phyloP scores from a whole-genome alignment of 2,888 invertebrate genomes.

The Papilio demoleus region DNA sequence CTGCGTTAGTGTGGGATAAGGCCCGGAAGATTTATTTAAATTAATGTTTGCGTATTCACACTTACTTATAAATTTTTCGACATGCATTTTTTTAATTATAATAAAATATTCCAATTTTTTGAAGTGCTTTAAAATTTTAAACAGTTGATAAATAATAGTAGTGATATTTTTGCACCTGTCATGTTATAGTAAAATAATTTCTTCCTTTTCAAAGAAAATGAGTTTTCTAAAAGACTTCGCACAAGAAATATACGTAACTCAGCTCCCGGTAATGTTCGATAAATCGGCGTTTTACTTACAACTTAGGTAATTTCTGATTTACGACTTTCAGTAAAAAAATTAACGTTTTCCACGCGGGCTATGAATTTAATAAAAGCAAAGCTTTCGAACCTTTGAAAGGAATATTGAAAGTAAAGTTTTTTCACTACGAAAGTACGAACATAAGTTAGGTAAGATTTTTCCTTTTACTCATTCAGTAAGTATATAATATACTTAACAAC shows the following conservation, averaged over 20 bases:
- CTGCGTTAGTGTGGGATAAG: no score
- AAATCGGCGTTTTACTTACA: constrained; percentile 41
- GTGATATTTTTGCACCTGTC: constrained; percentile 45
- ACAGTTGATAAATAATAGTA: no score
- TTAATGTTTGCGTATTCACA: no score
- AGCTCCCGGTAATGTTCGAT: constrained; percentile 35
- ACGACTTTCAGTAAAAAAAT: constrained; percentile 32
- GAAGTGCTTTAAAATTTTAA: no score
- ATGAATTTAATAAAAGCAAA: constrained; percentile 31
- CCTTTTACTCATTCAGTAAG: no score
- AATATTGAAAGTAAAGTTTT: constrained; percentile 5
- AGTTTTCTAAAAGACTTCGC: constrained; percentile 53
- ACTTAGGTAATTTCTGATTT: constrained; percentile 41
- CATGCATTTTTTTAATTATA: no score
- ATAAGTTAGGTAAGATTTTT: not conserved
- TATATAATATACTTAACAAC: no score
- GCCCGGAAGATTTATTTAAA: no score
- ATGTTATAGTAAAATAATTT: constrained; percentile 39
- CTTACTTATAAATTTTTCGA: no score
- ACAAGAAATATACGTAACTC: constrained; percentile 53
- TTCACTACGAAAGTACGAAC: not conserved
- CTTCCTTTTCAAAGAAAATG: constrained; percentile 55
- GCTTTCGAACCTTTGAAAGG: not conserved
- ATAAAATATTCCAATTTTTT: no score
- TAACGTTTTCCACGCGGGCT: constrained; percentile 17